Conservation (phyloP, 2,113 vertebrate genomes). For the Pionites leucogaster region DNA sequence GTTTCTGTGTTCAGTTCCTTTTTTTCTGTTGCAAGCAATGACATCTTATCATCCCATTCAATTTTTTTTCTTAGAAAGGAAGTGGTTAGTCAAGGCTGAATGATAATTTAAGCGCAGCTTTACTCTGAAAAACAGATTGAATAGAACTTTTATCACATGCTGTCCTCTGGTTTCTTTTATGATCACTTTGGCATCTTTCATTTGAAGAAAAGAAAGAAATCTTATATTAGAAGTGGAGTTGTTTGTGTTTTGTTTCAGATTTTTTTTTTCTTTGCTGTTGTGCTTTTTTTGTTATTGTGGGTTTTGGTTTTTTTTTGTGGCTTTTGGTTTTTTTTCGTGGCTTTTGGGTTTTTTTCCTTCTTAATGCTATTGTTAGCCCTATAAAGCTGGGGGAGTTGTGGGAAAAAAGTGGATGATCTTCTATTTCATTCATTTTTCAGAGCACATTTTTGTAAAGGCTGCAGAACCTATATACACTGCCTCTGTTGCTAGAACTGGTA, state of each 20-base stretch:
- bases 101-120: constrained; percentile 28
- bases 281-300: not conserved
- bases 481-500: not conserved
- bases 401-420: not conserved
- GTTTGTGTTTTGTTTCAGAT: not conserved
- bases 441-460: not conserved
- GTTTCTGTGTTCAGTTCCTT: constrained; percentile 3
- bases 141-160: constrained; percentile 21
- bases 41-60: constrained; percentile 2
- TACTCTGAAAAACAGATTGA: not conserved
- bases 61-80: constrained; percentile 3
- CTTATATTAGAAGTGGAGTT: not conserved
- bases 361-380: not conserved
- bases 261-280: not conserved
- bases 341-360: accelerated
- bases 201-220: not conserved
- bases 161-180: constrained; percentile 32
- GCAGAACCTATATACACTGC: accelerated
- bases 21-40: constrained; percentile 9
- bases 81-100: not conserved
- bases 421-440: not conserved
- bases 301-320: not conserved
- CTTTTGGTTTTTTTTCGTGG: too few relatives aligned
- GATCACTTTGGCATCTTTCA: not conserved
- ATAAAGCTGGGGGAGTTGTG: not conserved